Evolutionary conservation across 2,888 invertebrate species (phyloP).

Genomic region (Drosophila anomalata): DNA sequence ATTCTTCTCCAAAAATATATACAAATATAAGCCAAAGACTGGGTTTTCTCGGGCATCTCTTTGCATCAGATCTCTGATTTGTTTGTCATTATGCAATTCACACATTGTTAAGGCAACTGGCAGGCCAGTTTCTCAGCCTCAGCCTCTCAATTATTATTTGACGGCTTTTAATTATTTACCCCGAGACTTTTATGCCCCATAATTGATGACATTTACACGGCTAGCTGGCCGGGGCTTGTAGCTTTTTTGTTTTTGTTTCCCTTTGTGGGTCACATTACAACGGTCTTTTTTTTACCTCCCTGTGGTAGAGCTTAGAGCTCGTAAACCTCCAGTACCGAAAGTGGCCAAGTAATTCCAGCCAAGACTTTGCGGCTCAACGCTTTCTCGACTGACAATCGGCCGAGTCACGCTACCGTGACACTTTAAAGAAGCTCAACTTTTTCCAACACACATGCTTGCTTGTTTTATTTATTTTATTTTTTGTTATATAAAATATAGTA

Average conservation of each 20-base stretch:
- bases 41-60: constrained; percentile 36
- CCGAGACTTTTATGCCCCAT: constrained; percentile 45
- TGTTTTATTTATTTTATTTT: no score
- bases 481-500: no score
- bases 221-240: constrained; percentile 5
- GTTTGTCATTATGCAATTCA: constrained; percentile 66
- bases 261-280: constrained; percentile 21
- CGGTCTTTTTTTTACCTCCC: no score
- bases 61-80: constrained; percentile 48
- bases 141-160: constrained; percentile 69
- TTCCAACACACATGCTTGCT: no score
- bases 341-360: constrained; percentile 18
- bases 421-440: constrained; percentile 36
- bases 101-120: constrained; percentile 65
- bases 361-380: constrained; percentile 48
- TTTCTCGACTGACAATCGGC: constrained; percentile 52
- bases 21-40: constrained; percentile 8
- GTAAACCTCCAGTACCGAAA: constrained; percentile 1
- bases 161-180: constrained; percentile 69
- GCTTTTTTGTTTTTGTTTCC: constrained; percentile 22
- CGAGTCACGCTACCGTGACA: constrained; percentile 59
- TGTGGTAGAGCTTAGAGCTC: no score
- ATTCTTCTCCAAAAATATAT: constrained; percentile 9
- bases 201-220: constrained; percentile 67
- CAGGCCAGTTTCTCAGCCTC: constrained; percentile 19